Base-by-base conservation (phyloP, 2,797 vertebrate species). In the Galago senegalensis region DNA sequence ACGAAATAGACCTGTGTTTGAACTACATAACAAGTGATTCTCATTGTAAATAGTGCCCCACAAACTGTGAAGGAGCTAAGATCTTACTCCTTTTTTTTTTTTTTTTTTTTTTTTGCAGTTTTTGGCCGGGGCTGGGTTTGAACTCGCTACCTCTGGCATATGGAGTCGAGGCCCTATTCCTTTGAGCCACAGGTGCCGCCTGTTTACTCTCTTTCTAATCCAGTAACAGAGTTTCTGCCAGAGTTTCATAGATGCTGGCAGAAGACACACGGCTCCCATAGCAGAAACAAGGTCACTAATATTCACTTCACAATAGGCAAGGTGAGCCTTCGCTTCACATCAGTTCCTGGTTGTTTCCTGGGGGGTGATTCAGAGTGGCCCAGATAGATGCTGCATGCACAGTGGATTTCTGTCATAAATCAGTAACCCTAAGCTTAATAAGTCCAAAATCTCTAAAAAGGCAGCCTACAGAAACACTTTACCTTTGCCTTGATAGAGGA, bases 361-460 rank as follows among this genome's bases (percentile, higher is more conserved):
- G 21, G 2, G 16, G 2, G 3, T 87, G 20, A 40, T 11, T 5
- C 1, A 9, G 8, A 58, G 8, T 31, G 11, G 17, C 3, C 43
- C 17, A 76, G 1, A 1, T 60, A 13, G 21, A 25, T 4, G 0
- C 5, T 31, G 5, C 3, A 3, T 10, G 34, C 10, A 21, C 2
- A 75, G 21, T 16, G 5, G 13, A 7, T 70, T 56, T 65, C 5
- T 80, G 20, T 75, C 34, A 91, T 11, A 31, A 31, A 8, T 20
- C 1, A 70, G 10, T 16, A 60, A 58, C 27, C 0, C 7, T 1
- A 5, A 85, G 10, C 0, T 37, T 77, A 69, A 29, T 21, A 56
- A 86, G 69, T 0, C 17, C 5, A 1, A 3, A 20, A 40, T 79
- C 49, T 58, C 61, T 53, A 27, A 87, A 65, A 91, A 23, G 1